phyloP scores from a whole-genome alignment of 2,797 vertebrate species.

The Cryptoprocta ferox region DNA sequence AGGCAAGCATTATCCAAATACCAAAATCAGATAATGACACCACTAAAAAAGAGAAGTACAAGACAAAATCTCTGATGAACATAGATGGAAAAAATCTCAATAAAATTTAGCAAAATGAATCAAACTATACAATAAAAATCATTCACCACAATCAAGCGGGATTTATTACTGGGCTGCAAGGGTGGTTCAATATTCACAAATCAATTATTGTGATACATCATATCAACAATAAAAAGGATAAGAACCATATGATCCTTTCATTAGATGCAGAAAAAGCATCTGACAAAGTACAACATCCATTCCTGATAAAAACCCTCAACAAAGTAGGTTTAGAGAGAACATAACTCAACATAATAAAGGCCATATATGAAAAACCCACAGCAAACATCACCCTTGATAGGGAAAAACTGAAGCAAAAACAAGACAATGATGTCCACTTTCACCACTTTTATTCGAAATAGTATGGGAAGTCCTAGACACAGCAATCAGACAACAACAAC shows the following conservation, averaged over 20 bases:
- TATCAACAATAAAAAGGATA: neutral
- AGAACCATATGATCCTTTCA: neutral
- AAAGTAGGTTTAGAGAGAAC: neutral
- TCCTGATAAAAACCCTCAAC: neutral
- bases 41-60: neutral
- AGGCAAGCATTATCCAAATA: neutral
- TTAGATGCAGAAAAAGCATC: neutral
- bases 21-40: neutral
- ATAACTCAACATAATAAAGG: neutral
- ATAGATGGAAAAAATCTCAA: neutral
- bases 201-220: neutral
- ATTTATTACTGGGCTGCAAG: neutral
- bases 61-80: neutral
- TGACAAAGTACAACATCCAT: neutral
- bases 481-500: neutral
- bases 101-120: neutral
- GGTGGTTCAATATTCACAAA: neutral
- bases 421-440: neutral
- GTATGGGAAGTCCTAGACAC: neutral
- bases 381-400: neutral
- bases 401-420: neutral
- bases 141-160: neutral
- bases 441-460: neutral
- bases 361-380: neutral
- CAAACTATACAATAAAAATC: neutral